Base-by-base conservation (phyloP, 2,888 invertebrate species). In the Lypha dubia region DNA sequence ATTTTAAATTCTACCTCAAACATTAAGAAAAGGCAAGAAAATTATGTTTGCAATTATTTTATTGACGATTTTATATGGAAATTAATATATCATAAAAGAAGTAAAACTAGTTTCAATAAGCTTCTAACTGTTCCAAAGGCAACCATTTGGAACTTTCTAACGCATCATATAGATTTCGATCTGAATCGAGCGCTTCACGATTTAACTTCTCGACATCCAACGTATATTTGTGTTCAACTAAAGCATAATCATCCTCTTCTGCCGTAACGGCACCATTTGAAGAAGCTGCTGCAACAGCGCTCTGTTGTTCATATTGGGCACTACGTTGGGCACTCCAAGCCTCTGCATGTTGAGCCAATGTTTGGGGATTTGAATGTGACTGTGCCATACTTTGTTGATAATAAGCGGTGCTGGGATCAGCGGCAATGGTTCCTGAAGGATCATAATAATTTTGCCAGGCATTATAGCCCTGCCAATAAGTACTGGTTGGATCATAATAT, bases 401-500 rank as follows among this genome's bases (percentile, higher is more conserved):
- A 84, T 91, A 92, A 0, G 90, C 89, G 75, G 88, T 87, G 4
- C 87, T 90, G 1, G 90, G 88, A 20, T 91, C 90, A 0, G 91
- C 87, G 1, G 84, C 81, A 7, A 87, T 86, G 20, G 83, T 70
- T 1, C 84, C 84, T 24, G 88, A 87, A 24, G 88, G 95, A 88
- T 95, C 93, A 89, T 95, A 95, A 92, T 95, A 95, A 20, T 95
- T 95, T 90, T 95, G 95, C 97, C 97, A 97, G 79, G 94, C 94
- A 87, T 95, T 95, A 91, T 97, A 97, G 91, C 96, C 96, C 91
- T 96, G 96, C 97, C 97, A 97, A 92, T 97, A 97, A 58, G 95
- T 94, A 62, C 96, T 94, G 0, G 88, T 89, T 35, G 96, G 96
- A 92, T 97, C 96, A 92, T 97, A 96, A 92, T 96, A 96, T 92